Conservation (phyloP, 2,797 vertebrate genomes). For the Gadopsis bispinosus region DNA sequence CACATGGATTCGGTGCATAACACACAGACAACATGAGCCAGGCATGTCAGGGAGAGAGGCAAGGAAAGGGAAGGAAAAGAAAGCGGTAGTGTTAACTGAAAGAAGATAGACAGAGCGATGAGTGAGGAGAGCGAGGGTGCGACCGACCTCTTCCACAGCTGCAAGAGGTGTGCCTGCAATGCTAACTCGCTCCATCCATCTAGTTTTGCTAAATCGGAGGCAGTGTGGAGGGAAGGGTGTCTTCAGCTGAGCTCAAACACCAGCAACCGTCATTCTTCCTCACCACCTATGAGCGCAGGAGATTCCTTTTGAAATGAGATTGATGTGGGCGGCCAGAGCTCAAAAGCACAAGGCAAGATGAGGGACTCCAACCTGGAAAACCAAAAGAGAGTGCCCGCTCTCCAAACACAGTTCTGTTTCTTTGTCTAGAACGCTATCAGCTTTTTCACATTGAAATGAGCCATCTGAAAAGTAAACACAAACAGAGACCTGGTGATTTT, state of each 20-base stretch:
- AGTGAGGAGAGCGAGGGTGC: conserved; percentile 53
- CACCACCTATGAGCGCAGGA: conserved; percentile 13
- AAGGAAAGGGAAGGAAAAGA: conserved; percentile 44
- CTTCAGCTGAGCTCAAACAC: conserved; percentile 40
- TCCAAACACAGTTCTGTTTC: conserved; percentile 37
- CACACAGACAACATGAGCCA: conserved; percentile 12
- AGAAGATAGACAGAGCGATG: conserved; percentile 54
- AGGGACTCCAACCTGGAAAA: conserved; percentile 17
- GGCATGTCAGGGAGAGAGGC: conserved; percentile 15
- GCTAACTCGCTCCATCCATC: conserved; percentile 73
- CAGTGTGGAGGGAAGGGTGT: conserved; percentile 31
- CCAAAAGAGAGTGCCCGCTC: conserved; percentile 18
- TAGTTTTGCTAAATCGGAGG: conserved; percentile 58
- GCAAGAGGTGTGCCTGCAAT: conserved; percentile 81
- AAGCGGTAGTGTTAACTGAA: conserved; percentile 61
- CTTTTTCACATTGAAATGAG: conserved; percentile 30
- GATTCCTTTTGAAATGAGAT: conserved; percentile 42
- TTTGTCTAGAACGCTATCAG: conserved; percentile 32
- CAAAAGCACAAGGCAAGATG: conserved; percentile 9
- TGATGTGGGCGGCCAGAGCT: conserved; percentile 25
- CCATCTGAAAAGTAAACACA: conserved; percentile 36
- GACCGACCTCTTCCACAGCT: conserved; percentile 76
- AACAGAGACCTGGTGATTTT: conserved; percentile 25
- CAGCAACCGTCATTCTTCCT: conserved; percentile 34
- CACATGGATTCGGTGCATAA: conserved; percentile 19